These are phyloP conservation scores for Alentia gelatinosa DNA, from an alignment of 2,888 invertebrate genomes.

Conservation along the genomic window DNA sequence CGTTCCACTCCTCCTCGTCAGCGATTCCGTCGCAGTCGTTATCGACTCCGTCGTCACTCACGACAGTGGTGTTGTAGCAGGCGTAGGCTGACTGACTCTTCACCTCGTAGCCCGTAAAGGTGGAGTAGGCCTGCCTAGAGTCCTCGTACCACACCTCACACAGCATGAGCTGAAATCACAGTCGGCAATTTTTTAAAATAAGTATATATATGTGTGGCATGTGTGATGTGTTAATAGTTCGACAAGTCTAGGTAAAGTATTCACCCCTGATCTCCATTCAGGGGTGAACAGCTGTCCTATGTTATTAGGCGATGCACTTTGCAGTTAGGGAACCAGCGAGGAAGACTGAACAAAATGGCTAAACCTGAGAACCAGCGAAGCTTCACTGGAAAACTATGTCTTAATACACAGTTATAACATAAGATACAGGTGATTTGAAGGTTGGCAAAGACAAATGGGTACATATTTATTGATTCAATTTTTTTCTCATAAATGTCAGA, in stretches of 20 bases:
- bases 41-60: not conserved
- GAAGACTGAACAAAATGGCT: no score
- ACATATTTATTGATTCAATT: not conserved
- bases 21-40: not conserved
- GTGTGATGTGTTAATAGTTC: not conserved
- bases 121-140: not conserved
- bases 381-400: no score
- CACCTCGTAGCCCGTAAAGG: not conserved
- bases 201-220: not conserved
- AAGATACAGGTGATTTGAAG: no score
- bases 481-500: not conserved
- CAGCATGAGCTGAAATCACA: not conserved
- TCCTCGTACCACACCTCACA: not conserved
- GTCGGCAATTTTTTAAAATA: not conserved
- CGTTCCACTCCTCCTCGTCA: not conserved
- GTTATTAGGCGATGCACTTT: not conserved
- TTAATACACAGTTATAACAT: no score
- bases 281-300: not conserved
- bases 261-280: not conserved
- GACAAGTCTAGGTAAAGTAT: not conserved
- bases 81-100: not conserved
- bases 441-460: not conserved
- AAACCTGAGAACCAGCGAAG: no score
- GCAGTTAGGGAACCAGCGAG: no score
- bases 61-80: not conserved